These are phyloP conservation scores for Amiota minor DNA, from an alignment of 2,888 invertebrate genomes.

Conservation along the genomic window DNA sequence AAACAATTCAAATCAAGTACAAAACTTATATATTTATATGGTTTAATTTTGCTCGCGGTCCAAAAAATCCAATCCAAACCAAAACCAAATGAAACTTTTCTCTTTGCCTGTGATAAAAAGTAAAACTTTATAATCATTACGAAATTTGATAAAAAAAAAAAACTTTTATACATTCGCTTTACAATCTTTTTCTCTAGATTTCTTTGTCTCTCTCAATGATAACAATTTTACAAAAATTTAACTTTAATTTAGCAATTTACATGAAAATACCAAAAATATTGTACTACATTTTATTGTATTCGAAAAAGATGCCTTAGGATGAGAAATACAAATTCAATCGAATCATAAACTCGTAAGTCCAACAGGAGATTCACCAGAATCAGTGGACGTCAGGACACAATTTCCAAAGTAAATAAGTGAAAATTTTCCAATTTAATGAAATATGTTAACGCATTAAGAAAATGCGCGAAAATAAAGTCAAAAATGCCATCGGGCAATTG, in stretches of 20 bases:
- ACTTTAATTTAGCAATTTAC: constrained; percentile 62
- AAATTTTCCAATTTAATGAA: constrained; percentile 17
- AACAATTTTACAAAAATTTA: constrained; percentile 60
- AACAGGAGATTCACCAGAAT: not conserved
- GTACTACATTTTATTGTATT: not conserved
- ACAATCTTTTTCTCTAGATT: not conserved
- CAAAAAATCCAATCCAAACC: not conserved
- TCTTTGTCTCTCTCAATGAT: not conserved
- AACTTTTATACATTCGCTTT: not conserved
- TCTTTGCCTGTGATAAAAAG: constrained; percentile 3
- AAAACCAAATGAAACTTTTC: constrained; percentile 3
- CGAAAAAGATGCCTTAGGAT: not conserved
- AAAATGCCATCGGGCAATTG: constrained; percentile 6
- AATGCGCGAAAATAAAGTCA: not conserved
- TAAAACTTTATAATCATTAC: constrained; percentile 20
- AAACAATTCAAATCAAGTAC: constrained; percentile 23
- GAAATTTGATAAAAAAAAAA: constrained; percentile 13
- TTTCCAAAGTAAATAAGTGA: constrained; percentile 1
- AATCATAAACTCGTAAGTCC: not conserved
- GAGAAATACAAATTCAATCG: not conserved
- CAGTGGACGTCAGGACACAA: not conserved
- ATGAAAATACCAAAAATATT: constrained; percentile 25
- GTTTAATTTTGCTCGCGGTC: not conserved
- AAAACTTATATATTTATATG: constrained; percentile 1
- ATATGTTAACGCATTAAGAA: constrained; percentile 18